Evolutionary conservation across 2,113 vertebrate species (phyloP).

Genomic region (Bubo bubo): DNA sequence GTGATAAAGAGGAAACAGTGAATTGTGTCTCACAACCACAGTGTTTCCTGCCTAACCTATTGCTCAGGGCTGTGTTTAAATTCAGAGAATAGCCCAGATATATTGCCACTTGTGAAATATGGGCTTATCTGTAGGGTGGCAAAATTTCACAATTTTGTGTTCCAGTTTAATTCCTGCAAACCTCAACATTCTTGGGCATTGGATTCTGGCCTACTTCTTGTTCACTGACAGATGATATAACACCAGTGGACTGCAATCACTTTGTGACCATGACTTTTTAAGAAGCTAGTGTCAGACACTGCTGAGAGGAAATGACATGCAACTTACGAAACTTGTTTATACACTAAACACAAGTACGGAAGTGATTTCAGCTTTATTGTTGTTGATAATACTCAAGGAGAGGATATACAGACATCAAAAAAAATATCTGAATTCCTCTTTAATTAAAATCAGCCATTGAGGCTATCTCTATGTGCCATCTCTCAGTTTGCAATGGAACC

Average conservation of each 20-base stretch:
- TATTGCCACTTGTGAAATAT: neutral
- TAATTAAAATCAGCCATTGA: neutral
- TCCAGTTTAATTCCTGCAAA: neutral
- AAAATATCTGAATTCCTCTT: neutral
- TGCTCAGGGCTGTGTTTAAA: neutral
- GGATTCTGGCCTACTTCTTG: neutral
- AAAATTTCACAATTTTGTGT: neutral
- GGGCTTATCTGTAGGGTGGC: neutral
- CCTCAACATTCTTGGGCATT: neutral
- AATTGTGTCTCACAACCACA: neutral
- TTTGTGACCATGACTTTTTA: neutral
- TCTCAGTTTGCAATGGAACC: neutral
- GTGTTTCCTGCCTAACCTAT: neutral
- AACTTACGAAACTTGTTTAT: conserved; percentile 25
- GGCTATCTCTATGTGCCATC: neutral
- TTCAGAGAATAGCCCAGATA: neutral
- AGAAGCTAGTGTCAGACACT: neutral
- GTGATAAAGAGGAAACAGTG: neutral
- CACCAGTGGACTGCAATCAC: neutral
- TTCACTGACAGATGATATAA: neutral
- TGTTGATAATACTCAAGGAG: neutral
- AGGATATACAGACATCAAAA: neutral
- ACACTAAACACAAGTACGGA: neutral
- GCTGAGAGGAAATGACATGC: conserved; percentile 24
- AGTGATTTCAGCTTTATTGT: conserved; percentile 21